phyloP scores from a whole-genome alignment of 2,797 vertebrate species.

The Thunnus albacares region DNA sequence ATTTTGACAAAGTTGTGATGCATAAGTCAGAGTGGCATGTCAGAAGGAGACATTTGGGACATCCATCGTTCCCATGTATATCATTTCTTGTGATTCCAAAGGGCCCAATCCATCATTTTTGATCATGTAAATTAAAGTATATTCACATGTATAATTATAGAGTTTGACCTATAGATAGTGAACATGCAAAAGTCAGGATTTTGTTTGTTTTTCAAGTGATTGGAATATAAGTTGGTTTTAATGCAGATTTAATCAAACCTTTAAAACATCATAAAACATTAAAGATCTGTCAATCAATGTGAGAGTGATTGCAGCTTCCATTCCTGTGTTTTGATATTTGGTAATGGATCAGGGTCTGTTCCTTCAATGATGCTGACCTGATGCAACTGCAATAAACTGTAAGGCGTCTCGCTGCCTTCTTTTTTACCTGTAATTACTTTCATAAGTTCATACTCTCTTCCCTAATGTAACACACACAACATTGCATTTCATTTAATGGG shows the following conservation, averaged over 20 bases:
- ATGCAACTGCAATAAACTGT: constrained; percentile 17
- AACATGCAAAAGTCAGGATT: too few relatives aligned
- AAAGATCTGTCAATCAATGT: not conserved
- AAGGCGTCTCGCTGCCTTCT: not conserved
- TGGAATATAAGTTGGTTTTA: not conserved
- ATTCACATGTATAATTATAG: not conserved
- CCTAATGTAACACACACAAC: not conserved
- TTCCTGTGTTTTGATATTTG: not conserved
- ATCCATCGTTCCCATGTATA: too few relatives aligned
- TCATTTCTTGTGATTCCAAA: not conserved
- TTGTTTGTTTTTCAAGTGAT: not conserved
- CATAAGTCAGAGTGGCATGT: not conserved
- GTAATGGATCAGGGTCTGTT: constrained; percentile 6
- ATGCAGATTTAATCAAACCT: not conserved
- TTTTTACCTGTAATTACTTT: constrained; percentile 39
- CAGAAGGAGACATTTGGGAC: not conserved
- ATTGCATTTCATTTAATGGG: constrained; percentile 20
- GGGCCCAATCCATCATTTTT: constrained; percentile 3
- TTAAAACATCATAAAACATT: not conserved
- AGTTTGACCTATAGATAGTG: not conserved
- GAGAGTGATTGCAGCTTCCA: not conserved
- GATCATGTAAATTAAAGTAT: not conserved
- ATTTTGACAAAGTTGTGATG: not conserved
- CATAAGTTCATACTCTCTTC: constrained; percentile 14
- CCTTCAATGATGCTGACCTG: constrained; percentile 5